Evolutionary conservation across 2,113 vertebrate genomes (phyloP), one percentile per base, ranked within the genome.

Genomic region (Nannobrachium achirus): DNA sequence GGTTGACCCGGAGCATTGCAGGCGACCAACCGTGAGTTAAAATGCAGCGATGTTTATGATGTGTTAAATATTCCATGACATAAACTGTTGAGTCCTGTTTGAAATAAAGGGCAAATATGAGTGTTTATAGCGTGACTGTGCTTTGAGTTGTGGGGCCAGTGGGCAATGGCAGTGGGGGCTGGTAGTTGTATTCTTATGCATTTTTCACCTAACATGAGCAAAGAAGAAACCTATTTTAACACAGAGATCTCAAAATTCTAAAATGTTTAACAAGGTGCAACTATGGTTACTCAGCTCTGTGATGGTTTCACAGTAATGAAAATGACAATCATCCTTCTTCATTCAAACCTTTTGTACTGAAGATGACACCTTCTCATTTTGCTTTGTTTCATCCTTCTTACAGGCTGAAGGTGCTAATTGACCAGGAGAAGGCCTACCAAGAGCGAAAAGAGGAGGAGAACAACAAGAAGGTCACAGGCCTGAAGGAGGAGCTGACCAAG

Each of bases 401-500:
- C 90, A 99, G 98, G 88, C 66, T 99, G 86, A 99, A 98, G 92
- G 92, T 94, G 83, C 80, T 97, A 62, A 94, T 94, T 88, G 94
- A 97, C 75, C 95, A 98, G 85, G 94, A 97, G 86, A 95, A 94
- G 56, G 78, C 83, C 0, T 92, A 93, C 84, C 96, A 96, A 61
- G 90, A 93, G 84, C 91, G 92, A 82, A 95, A 90, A 77, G 95
- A 98, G 2, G 90, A 95, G 75, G 97, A 98, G 77, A 94, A 89
- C 88, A 93, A 90, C 62, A 93, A 89, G 73, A 97, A 93, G 84
- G 87, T 94, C 74, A 42, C 73, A 2, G 89, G 89, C 66, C 88
- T 99, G 61, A 97, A 95, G 82, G 95, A 96, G 63, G 97, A 99
- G 89, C 74, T 98, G 81, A 96, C 92, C 70, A 97, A 97, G 89